Percentiles rank a stretch among this genome's conserved stretches.
Conservation (phyloP, 2,888 invertebrate species). For the Monoplex corrugatus region DNA sequence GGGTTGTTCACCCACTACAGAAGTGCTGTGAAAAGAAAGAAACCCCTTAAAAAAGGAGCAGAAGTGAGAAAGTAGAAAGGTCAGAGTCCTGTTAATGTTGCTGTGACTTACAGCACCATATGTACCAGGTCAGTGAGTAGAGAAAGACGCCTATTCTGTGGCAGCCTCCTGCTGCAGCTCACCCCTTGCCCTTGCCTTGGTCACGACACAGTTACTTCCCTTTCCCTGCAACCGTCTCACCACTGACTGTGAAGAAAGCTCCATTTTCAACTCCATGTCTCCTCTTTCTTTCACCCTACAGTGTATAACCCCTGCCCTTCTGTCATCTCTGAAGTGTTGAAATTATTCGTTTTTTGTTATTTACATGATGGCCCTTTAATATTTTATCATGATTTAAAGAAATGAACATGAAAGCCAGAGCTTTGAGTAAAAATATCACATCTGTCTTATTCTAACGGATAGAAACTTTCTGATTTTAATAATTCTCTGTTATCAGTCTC, state of each 20-base stretch:
- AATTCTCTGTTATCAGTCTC: no score
- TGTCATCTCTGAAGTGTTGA: no score
- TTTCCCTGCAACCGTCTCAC: constrained; percentile 16
- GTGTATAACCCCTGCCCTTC: no score
- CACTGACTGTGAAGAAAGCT: not conserved
- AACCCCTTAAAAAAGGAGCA: not conserved
- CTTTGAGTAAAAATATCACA: no score
- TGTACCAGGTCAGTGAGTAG: constrained; percentile 29
- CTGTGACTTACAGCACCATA: not conserved
- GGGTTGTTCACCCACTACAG: constrained; percentile 27
- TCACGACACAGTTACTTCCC: constrained; percentile 51
- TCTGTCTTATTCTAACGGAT: no score
- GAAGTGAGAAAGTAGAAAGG: not conserved
- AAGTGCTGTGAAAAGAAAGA: not conserved
- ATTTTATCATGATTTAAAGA: no score
- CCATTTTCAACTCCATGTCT: not conserved
- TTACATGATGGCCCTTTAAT: no score
- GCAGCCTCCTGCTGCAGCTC: not conserved
- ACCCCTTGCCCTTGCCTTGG: constrained; percentile 31
- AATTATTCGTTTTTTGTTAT: no score
- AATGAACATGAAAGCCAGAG: no score
- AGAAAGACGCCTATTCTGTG: constrained; percentile 2
- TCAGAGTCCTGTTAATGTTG: not conserved
- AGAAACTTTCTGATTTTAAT: no score
- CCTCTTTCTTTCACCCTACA: not conserved